Evolutionary conservation across 2,797 vertebrate genomes (phyloP), one percentile per base, ranked within the genome.

Genomic region (Sebastes oblongus): DNA sequence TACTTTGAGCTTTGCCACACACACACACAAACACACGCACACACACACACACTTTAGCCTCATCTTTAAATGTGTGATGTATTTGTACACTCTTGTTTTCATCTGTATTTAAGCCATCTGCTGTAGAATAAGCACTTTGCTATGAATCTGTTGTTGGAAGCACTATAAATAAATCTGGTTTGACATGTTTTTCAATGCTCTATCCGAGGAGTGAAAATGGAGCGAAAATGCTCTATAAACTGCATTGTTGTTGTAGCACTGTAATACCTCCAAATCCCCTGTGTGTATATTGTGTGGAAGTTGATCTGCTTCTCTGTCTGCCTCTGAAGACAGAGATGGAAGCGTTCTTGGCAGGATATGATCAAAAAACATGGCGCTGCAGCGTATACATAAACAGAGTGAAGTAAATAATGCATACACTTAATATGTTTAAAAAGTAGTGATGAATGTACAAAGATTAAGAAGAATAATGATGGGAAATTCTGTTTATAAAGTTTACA

Each of bases 111-210:
- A 88, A 84, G 77, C 84, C 75, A 34, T 72, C 46, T 34, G 65
- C 83, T 87, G 71, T 72, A 11, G 70, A 82, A 77, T 86, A 78
- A 86, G 78, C 78, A 82, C 80, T 82, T 66, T 66, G 72, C 59
- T 8, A 79, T 58, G 66, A 78, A 76, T 72, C 67, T 46, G 78
- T 81, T 72, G 77, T 50, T 66, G 69, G 64, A 58, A 78, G 64
- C 68, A 27, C 79, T 73, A 78, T 79, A 74, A 87, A 87, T 93
- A 85, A 75, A 86, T 78, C 56, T 66, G 81, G 67, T 78, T 58
- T 77, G 77, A 82, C 36, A 8, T 70, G 66, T 87, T 90, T 83
- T 62, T 72, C 68, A 68, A 66, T n/a, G 71, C 80, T 72, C 16
- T 8, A 82, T 56, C 34, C 6, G 16, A 65, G 66, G 16, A 66